Evolutionary conservation across 2,797 vertebrate species (phyloP).

Genomic region (Decapterus maruadsi): DNA sequence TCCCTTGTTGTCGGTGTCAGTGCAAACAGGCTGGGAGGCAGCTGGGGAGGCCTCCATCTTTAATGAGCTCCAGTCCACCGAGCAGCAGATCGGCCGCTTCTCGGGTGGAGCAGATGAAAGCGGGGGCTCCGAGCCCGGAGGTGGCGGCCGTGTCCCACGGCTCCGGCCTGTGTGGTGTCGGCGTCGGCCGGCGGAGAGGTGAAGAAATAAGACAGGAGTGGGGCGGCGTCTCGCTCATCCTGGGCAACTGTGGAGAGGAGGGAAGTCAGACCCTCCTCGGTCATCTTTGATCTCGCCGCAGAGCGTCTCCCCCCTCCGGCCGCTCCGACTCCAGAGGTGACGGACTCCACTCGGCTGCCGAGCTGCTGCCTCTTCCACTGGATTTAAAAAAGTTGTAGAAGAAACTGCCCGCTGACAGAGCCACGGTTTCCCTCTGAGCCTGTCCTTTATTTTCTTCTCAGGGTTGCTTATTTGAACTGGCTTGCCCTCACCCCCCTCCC

Average conservation of each 20-base stretch:
- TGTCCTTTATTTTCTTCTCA: slow-evolving; percentile 12
- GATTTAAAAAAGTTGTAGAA: slow-evolving; percentile 35
- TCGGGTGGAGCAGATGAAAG: slow-evolving; percentile 38
- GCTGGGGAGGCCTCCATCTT: slow-evolving; percentile 19
- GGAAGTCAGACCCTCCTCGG: neutral
- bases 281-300: slow-evolving; percentile 32
- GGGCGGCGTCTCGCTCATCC: neutral
- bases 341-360: slow-evolving; percentile 15
- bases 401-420: slow-evolving; percentile 25
- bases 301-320: neutral
- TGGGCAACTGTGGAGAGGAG: slow-evolving; percentile 18
- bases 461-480: slow-evolving; percentile 18
- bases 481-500: neutral
- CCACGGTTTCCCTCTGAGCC: slow-evolving; percentile 12
- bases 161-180: slow-evolving; percentile 5
- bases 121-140: neutral
- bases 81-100: slow-evolving; percentile 11
- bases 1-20: slow-evolving; percentile 3
- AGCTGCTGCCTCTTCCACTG: slow-evolving; percentile 13
- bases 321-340: slow-evolving; percentile 20
- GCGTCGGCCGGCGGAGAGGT: slow-evolving; percentile 22
- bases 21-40: slow-evolving; percentile 13
- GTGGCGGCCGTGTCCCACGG: neutral
- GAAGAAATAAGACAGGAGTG: slow-evolving; percentile 22
- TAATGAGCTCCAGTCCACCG: slow-evolving; percentile 42